Evolutionary conservation across 2,888 invertebrate genomes (phyloP), one percentile per base, ranked within the genome.

Genomic region (Hydropsyche betteni): DNA sequence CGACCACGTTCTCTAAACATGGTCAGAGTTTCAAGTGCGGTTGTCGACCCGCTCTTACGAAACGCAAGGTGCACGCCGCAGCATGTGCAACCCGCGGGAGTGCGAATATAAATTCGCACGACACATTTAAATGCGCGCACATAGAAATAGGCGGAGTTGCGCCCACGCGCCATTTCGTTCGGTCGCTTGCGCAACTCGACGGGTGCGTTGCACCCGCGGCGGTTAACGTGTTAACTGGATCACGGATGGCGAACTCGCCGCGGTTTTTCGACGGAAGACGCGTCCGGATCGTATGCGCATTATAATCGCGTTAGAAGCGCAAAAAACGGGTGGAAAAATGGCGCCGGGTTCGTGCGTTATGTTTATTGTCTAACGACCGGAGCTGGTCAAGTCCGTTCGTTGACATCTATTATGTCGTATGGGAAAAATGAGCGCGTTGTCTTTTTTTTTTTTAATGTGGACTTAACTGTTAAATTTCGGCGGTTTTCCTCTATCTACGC

Each of bases 321-420:
- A 44, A 44, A 44, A 44, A 10, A 44, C 6, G 24, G 44, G 10
- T 1, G 44, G 10, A 4, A 44, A 44, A 44, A 44, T 1, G 44
- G 10, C 44, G 10, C 12, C 8, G 36, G 34, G 69, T 51, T 69
- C 69, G 69, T 69, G 69, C 69, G 50, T 24, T 69, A 69, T 69
- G 69, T 69, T 69, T 69, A 51, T 69, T 51, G 38, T 50, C 16
- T 44, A 36, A 64, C 8, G 64, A 64, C 64, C 64, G 34, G 64
- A 33, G 50, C 61, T 78, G 78, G 78, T 76, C 78, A 78, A 76
- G 78, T 78, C 69, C 76, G 78, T 78, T 75, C 78, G 73, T 76
- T 76, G 78, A 78, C 78, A 74, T 72, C 55, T 58, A n/a, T 44
- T 44, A 44, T 44, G 6, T 44, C 68, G 36, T 71, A 64, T 61